Conservation (phyloP, 2,797 vertebrate genomes). For the Melanogrammus aeglefinus region DNA sequence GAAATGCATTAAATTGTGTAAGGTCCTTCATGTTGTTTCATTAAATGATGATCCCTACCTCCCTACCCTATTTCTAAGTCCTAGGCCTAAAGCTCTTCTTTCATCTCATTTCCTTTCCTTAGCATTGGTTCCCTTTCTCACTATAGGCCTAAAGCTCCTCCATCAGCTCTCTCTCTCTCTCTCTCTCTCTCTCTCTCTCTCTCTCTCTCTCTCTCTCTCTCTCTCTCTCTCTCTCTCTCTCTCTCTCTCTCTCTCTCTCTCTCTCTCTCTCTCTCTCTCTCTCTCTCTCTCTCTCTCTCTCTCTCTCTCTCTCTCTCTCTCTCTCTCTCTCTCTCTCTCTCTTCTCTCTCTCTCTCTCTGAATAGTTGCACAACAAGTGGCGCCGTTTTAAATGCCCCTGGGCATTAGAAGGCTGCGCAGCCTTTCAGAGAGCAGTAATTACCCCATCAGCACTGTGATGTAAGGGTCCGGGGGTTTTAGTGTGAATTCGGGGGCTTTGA, state of each 20-base stretch:
- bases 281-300: not conserved
- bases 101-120: not conserved
- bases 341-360: constrained; percentile 42
- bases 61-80: too few species aligned
- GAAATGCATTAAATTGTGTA: too few species aligned
- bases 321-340: constrained; percentile 14
- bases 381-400: constrained; percentile 69
- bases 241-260: constrained; percentile 28
- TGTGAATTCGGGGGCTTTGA: not conserved
- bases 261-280: constrained; percentile 19
- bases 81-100: not conserved
- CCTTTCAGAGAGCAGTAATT: constrained; percentile 73
- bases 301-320: constrained; percentile 35
- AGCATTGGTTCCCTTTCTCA: constrained; percentile 1
- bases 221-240: constrained; percentile 12
- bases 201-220: not conserved
- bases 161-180: constrained; percentile 45
- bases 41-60: too few species aligned
- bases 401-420: constrained; percentile 72
- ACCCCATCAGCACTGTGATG: constrained; percentile 70
- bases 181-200: not conserved
- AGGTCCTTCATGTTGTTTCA: too few species aligned
- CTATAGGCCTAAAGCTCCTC: constrained; percentile 16
- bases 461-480: not conserved
- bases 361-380: constrained; percentile 72